Conservation (phyloP, 2,888 invertebrate species). For the Notocelia uddmanniana region DNA sequence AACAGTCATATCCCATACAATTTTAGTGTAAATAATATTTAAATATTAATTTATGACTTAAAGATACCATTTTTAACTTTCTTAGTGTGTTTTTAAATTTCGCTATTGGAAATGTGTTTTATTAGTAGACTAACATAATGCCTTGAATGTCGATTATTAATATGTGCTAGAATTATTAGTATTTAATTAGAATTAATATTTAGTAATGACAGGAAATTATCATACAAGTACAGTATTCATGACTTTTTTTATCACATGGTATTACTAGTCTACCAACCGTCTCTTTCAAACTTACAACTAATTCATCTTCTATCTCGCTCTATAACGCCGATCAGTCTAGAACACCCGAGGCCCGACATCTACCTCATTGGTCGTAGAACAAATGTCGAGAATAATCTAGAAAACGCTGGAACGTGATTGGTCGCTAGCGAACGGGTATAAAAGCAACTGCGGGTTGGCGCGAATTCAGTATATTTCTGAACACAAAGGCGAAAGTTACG, state of each 20-base stretch:
- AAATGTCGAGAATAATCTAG: conserved; percentile 42
- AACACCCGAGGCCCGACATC: conserved; percentile 19
- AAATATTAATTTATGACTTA: no score
- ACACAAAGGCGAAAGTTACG: conserved; percentile 44
- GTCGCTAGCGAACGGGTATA: conserved; percentile 46
- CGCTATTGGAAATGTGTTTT: no score
- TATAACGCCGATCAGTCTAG: conserved; percentile 22
- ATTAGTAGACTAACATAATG: no score
- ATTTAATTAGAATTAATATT: no score
- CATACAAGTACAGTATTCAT: not conserved
- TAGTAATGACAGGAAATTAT: not conserved
- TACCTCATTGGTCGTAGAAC: conserved; percentile 35
- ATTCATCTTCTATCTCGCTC: conserved; percentile 5
- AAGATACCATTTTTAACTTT: no score
- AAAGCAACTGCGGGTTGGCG: conserved; percentile 41
- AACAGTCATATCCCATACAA: no score
- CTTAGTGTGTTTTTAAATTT: no score
- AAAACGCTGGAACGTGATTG: conserved; percentile 48
- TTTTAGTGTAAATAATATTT: no score
- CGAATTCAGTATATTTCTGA: conserved; percentile 47
- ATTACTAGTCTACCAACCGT: conserved; percentile 7
- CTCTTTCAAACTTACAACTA: not conserved
- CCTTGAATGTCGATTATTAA: no score
- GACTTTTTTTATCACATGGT: not conserved
- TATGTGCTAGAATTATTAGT: not conserved